Percentiles rank a stretch among this genome's conserved stretches.
These are phyloP conservation scores for Centropus unirufus DNA, from an alignment of 2,113 vertebrate species.

Conservation along the genomic window DNA sequence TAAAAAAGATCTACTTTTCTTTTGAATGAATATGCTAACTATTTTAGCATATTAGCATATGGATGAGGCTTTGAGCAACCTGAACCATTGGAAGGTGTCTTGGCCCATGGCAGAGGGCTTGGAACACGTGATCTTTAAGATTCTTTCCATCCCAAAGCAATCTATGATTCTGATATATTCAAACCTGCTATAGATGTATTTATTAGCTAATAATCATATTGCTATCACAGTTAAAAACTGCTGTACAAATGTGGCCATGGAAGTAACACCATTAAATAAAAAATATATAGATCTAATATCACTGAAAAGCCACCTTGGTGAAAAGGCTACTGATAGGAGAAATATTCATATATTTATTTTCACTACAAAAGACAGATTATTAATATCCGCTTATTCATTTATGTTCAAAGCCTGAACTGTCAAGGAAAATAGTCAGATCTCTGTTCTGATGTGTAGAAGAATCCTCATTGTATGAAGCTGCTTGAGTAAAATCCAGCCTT, in stretches of 20 bases:
- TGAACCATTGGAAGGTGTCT: too few species aligned
- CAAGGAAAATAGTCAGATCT: neutral
- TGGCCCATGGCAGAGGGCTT: too few species aligned
- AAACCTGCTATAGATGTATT: neutral
- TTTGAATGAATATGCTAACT: neutral
- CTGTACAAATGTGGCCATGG: neutral
- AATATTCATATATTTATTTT: neutral
- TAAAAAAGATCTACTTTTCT: neutral
- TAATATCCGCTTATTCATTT: neutral
- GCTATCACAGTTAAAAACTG: neutral
- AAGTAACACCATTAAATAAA: neutral
- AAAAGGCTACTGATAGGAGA: neutral
- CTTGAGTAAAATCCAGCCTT: neutral
- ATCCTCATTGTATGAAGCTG: neutral
- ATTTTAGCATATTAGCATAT: neutral
- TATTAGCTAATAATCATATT: neutral
- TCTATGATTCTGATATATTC: neutral
- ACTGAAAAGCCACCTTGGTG: neutral
- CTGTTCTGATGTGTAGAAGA: neutral
- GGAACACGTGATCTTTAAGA: too few species aligned
- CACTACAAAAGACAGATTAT: neutral
- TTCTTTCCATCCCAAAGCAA: too few species aligned
- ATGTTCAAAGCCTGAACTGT: neutral
- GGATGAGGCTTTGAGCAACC: too few species aligned
- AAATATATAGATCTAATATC: neutral